These are phyloP conservation scores for Oscheius sp. DNA, from an alignment of 2,888 invertebrate species.

Conservation along the genomic window DNA sequence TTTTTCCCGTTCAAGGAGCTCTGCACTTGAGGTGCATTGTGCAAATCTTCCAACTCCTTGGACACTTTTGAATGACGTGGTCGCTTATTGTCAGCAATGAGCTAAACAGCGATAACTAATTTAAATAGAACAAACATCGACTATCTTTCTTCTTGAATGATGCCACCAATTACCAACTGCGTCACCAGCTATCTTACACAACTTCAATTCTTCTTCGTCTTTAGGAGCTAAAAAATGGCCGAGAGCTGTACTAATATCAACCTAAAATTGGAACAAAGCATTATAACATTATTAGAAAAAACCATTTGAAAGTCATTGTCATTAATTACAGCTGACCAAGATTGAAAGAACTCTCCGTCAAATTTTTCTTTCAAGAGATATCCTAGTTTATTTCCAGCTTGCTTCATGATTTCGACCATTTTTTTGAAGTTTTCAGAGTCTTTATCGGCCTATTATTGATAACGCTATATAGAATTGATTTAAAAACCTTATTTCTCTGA, in stretches of 20 bases:
- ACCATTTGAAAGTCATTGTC: conserved; percentile 85
- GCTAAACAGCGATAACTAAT: not conserved
- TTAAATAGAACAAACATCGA: conserved; percentile 82
- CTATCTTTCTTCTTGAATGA: conserved; percentile 94
- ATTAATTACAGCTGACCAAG: conserved; percentile 86
- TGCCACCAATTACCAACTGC: conserved; percentile 94
- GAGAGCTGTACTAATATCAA: conserved; percentile 86
- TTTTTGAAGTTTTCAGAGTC: conserved; percentile 85
- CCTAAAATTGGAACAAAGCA: conserved; percentile 44
- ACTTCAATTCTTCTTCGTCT: conserved; percentile 89
- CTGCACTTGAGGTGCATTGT: conserved; percentile 97
- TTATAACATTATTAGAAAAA: not conserved
- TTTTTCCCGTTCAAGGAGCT: conserved; percentile 70
- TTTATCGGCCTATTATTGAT: conserved; percentile 82
- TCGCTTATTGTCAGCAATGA: conserved; percentile 79
- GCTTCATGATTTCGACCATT: conserved; percentile 84
- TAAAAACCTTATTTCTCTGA: conserved; percentile 86
- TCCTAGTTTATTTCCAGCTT: conserved; percentile 86
- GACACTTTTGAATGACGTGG: conserved; percentile 94
- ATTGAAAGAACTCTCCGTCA: conserved; percentile 90
- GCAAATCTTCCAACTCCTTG: conserved; percentile 91
- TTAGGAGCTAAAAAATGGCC: conserved; percentile 92
- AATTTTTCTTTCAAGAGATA: conserved; percentile 93
- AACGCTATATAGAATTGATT: not conserved
- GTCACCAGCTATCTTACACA: conserved; percentile 90